These are phyloP conservation scores for Tiliqua scincoides DNA, from an alignment of 2,113 vertebrate genomes.

Conservation along the genomic window DNA sequence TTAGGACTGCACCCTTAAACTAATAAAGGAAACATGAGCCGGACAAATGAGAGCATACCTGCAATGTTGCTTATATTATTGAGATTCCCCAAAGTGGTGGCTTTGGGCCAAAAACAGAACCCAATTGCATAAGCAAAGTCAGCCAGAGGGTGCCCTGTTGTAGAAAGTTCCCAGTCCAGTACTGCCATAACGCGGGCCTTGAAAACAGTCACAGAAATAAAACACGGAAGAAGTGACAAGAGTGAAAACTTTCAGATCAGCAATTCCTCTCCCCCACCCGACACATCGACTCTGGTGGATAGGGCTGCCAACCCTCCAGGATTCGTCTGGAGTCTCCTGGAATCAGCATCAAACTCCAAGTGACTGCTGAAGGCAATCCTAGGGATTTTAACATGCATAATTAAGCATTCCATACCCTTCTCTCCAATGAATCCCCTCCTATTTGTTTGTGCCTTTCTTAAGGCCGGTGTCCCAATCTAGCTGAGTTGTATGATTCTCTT, in stretches of 20 bases:
- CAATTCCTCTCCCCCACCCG: not conserved
- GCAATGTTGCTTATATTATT: conserved; percentile 42
- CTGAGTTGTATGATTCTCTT: not conserved
- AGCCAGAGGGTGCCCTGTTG: conserved; percentile 87
- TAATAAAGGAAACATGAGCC: not conserved
- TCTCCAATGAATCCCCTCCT: not conserved
- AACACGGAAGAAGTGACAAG: not conserved
- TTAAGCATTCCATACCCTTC: not conserved
- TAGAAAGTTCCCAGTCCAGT: conserved; percentile 95
- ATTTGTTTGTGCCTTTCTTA: not conserved
- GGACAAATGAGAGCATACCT: conserved; percentile 64
- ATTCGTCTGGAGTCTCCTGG: too few species aligned
- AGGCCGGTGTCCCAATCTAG: not conserved
- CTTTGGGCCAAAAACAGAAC: conserved; percentile 81
- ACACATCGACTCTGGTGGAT: not conserved
- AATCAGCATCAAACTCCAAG: too few species aligned
- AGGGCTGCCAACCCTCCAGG: too few species aligned
- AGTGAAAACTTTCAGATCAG: not conserved
- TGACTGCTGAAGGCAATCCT: too few species aligned
- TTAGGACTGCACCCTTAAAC: too few species aligned
- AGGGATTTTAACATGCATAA: too few species aligned
- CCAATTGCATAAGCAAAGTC: conserved; percentile 85
- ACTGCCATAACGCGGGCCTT: conserved; percentile 89
- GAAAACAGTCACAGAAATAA: conserved; percentile 36
- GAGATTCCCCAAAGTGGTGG: not conserved